phyloP scores from a whole-genome alignment of 1,140 invertebrate species.

The Ceratitis capitata region DNA sequence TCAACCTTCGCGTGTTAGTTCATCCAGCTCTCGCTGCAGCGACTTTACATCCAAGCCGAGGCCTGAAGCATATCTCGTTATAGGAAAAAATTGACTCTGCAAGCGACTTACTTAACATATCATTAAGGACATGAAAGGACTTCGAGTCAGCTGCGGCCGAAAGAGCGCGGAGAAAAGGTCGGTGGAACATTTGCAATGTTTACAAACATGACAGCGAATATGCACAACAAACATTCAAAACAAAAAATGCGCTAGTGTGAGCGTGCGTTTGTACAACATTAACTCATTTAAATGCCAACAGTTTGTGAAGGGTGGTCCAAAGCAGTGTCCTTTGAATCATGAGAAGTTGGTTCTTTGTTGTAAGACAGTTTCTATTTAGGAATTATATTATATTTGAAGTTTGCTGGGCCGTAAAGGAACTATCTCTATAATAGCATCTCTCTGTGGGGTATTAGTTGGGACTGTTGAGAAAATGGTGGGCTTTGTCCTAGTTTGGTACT shows the following conservation, averaged over 20 bases:
- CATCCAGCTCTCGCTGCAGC: neutral
- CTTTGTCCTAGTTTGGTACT: too few relatives aligned
- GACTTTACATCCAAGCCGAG: neutral
- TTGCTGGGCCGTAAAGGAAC: too few relatives aligned
- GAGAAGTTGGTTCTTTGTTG: too few relatives aligned
- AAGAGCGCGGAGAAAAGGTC: neutral
- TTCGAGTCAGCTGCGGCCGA: neutral
- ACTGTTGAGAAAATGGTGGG: too few relatives aligned
- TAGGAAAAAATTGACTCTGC: constrained; percentile 44
- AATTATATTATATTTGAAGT: neutral
- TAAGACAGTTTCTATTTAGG: too few relatives aligned
- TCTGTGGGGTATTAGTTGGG: too few relatives aligned
- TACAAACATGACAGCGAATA: constrained; percentile 6
- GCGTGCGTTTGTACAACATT: constrained; percentile 42
- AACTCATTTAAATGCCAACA: constrained; percentile 42
- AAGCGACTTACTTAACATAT: constrained; percentile 46
- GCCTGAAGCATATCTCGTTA: constrained; percentile 10
- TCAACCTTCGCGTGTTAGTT: too few relatives aligned
- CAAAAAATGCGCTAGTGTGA: neutral
- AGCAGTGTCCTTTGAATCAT: too few relatives aligned
- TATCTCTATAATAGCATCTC: too few relatives aligned
- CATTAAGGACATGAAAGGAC: constrained; percentile 41
- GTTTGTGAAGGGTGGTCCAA: neutral
- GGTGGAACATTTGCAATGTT: constrained; percentile 28
- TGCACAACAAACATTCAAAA: neutral